Conservation (phyloP, 2,797 vertebrate genomes). For the Characodon lateralis region DNA sequence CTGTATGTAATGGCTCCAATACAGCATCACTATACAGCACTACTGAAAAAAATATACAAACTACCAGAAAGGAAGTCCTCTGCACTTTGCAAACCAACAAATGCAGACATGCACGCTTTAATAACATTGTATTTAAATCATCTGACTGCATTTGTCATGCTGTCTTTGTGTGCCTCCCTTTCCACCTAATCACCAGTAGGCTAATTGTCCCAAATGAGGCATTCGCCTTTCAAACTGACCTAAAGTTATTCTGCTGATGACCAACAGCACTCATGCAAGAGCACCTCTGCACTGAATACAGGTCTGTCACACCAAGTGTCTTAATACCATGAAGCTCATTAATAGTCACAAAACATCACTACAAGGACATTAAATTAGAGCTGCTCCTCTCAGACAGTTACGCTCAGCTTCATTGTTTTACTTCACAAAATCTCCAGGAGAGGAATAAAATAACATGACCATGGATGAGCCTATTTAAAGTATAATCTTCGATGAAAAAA, state of each 20-base stretch:
- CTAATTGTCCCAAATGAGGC: neutral
- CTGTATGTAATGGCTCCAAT: neutral
- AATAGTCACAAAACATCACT: constrained; percentile 21
- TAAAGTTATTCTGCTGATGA: neutral
- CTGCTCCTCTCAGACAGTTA: constrained; percentile 13
- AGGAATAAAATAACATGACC: constrained; percentile 1
- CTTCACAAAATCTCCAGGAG: constrained; percentile 9
- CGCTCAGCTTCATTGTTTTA: constrained; percentile 17
- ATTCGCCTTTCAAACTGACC: constrained; percentile 6
- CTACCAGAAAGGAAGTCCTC: neutral
- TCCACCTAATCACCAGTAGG: constrained; percentile 3
- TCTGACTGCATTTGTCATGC: neutral
- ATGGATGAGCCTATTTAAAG: neutral
- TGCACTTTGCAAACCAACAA: neutral
- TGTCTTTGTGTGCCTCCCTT: no score
- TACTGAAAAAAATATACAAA: neutral
- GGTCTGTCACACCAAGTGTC: constrained; percentile 14
- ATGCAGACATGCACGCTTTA: neutral
- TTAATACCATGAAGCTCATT: constrained; percentile 4
- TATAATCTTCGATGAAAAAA: constrained; percentile 7
- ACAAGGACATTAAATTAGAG: constrained; percentile 27
- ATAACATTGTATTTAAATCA: neutral
- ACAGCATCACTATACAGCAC: no score
- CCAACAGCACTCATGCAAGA: constrained; percentile 13
- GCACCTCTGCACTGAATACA: neutral